Conservation (phyloP, 2,888 invertebrate species). For the Octonoba sinensis region DNA sequence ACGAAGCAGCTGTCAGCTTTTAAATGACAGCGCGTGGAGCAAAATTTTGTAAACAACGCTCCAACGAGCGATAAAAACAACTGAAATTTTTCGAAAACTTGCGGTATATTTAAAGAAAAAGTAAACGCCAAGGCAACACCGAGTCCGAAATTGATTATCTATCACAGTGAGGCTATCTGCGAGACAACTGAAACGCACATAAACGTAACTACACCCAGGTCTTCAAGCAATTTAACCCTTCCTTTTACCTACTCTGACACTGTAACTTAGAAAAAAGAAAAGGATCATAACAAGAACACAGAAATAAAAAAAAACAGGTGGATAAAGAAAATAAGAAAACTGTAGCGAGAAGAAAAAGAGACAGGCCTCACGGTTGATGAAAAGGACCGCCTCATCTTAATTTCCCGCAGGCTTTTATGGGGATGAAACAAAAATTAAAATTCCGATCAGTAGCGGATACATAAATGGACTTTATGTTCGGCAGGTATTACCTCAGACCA, state of each 20-base stretch:
- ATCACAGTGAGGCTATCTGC: not conserved
- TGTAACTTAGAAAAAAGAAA: not conserved
- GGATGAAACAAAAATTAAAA: not conserved
- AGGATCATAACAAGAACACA: not conserved
- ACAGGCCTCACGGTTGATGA: constrained; percentile 16
- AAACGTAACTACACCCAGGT: constrained; percentile 6
- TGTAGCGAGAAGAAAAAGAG: not conserved
- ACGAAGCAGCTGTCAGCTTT: no score
- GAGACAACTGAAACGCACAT: not conserved
- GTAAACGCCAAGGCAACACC: not conserved
- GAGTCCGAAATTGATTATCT: not conserved
- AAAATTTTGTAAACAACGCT: no score
- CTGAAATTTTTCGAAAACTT: no score
- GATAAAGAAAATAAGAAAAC: not conserved
- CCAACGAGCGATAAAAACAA: no score
- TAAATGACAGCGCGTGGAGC: no score
- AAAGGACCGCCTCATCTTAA: constrained; percentile 19
- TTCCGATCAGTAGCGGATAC: not conserved
- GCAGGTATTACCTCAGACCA: no score
- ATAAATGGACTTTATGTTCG: no score
- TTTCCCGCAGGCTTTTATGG: constrained; percentile 3
- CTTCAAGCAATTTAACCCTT: constrained; percentile 6
- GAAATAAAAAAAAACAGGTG: constrained; percentile 5
- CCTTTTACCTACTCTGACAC: constrained; percentile 4
- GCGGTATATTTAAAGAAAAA: no score